These are phyloP conservation scores for Neodon shergylaensis DNA, from an alignment of 2,113 vertebrate genomes.

Conservation along the genomic window DNA sequence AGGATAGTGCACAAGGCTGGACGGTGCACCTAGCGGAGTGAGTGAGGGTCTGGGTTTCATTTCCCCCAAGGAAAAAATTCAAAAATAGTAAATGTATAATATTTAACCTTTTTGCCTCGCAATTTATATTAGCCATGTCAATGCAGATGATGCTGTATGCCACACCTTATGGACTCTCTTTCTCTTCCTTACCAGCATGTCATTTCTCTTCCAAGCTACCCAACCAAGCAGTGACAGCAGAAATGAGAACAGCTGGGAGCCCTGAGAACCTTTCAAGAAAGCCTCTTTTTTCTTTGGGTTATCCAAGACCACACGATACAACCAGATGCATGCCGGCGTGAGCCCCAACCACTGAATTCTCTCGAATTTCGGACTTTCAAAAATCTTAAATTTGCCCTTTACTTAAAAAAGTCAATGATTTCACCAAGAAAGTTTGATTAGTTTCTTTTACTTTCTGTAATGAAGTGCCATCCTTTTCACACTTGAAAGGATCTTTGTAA, in stretches of 20 bases:
- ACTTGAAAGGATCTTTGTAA: slow-evolving; percentile 94
- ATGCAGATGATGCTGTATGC: neutral
- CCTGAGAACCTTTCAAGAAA: slow-evolving; percentile 62
- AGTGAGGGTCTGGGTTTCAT: too few relatives aligned
- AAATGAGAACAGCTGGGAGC: slow-evolving; percentile 60
- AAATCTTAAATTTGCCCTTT: slow-evolving; percentile 92
- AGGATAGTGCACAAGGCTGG: neutral
- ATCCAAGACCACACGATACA: slow-evolving; percentile 65
- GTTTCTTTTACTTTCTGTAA: slow-evolving; percentile 94
- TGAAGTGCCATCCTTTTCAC: slow-evolving; percentile 93
- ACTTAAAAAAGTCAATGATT: slow-evolving; percentile 92
- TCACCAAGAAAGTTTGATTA: slow-evolving; percentile 92
- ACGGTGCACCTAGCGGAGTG: neutral
- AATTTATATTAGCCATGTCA: neutral
- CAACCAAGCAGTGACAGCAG: slow-evolving; percentile 22
- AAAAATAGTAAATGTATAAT: neutral
- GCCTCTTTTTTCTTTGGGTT: slow-evolving; percentile 74
- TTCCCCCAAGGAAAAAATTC: neutral
- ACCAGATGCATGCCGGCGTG: slow-evolving; percentile 73
- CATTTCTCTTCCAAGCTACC: slow-evolving; percentile 21
- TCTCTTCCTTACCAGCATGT: neutral
- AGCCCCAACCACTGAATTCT: slow-evolving; percentile 76
- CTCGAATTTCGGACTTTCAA: slow-evolving; percentile 87
- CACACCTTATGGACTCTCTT: neutral
- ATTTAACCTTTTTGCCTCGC: neutral